Percentiles rank a stretch among this genome's conserved stretches.
Evolutionary conservation across 2,797 vertebrate genomes (phyloP).

Genomic region (Scleropages formosus): DNA sequence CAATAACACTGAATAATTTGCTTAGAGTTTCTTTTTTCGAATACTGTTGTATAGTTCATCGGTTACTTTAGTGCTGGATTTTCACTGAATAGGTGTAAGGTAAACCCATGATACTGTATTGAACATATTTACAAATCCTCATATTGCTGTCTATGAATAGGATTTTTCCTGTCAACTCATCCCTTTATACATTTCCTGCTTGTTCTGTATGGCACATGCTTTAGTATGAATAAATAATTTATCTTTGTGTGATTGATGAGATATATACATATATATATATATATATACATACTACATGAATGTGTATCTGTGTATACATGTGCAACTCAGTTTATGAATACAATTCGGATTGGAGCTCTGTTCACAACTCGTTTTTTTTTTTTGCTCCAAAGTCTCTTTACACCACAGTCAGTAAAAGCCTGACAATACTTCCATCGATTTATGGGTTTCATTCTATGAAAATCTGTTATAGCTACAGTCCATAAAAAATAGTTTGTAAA

Average conservation of each 20-base stretch:
- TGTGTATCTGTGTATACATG: too few species aligned
- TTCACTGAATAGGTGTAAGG: not conserved
- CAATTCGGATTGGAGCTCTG: too few species aligned
- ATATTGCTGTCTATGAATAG: not conserved
- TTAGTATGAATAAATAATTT: slow-evolving; percentile 27
- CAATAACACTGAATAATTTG: slow-evolving; percentile 17
- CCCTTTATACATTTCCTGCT: not conserved
- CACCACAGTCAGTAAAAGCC: too few species aligned
- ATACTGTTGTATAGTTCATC: not conserved
- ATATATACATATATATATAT: too few species aligned
- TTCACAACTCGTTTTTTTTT: too few species aligned
- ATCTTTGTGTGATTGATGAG: slow-evolving; percentile 3
- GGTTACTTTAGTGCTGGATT: slow-evolving; percentile 16
- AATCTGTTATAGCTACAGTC: too few species aligned
- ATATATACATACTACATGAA: too few species aligned
- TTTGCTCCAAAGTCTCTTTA: too few species aligned
- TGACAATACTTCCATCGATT: too few species aligned
- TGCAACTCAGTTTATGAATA: too few species aligned
- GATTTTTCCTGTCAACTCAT: not conserved
- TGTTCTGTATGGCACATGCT: slow-evolving; percentile 19
- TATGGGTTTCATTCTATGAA: too few species aligned
- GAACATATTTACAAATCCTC: not conserved
- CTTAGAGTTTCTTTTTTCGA: slow-evolving; percentile 13
- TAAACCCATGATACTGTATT: not conserved
- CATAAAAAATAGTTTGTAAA: too few species aligned